These are phyloP conservation scores for Eurosta solidaginis DNA, from an alignment of 1,140 invertebrate species.

Conservation along the genomic window DNA sequence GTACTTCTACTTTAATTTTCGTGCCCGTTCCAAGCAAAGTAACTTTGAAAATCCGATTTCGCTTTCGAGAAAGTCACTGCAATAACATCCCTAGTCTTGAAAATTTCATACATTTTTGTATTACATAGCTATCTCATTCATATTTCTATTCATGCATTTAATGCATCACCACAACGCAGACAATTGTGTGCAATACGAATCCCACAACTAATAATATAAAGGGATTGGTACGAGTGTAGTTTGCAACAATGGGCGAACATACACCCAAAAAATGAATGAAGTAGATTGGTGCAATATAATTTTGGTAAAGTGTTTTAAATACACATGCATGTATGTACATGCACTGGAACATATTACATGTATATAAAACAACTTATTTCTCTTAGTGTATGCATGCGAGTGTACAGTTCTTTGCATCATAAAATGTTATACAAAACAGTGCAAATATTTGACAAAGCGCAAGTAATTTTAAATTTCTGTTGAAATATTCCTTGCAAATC, in stretches of 20 bases:
- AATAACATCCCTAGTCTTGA: too few species aligned
- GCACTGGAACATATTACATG: neutral
- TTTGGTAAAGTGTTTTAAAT: too few species aligned
- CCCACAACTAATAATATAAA: constrained; percentile 5
- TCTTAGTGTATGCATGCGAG: too few species aligned
- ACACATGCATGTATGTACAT: neutral
- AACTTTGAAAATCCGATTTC: too few species aligned
- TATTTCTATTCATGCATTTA: neutral
- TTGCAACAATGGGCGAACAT: too few species aligned
- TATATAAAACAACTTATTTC: too few species aligned
- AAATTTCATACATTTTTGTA: neutral
- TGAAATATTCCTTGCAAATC: neutral
- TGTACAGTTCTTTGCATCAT: neutral
- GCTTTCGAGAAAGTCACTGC: too few species aligned
- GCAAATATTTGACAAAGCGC: neutral
- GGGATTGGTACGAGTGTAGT: too few species aligned
- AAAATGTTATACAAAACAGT: neutral
- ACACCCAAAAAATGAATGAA: too few species aligned
- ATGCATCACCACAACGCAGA: neutral
- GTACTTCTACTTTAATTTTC: too few species aligned
- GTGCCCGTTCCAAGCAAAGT: too few species aligned
- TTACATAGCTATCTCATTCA: neutral
- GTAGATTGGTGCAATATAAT: too few species aligned
- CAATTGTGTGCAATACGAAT: neutral
- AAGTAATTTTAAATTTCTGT: constrained; percentile 8